Percentiles rank a stretch among this genome's conserved stretches.
phyloP scores from a whole-genome alignment of 2,113 vertebrate species.

The Hemicordylus capensis region DNA sequence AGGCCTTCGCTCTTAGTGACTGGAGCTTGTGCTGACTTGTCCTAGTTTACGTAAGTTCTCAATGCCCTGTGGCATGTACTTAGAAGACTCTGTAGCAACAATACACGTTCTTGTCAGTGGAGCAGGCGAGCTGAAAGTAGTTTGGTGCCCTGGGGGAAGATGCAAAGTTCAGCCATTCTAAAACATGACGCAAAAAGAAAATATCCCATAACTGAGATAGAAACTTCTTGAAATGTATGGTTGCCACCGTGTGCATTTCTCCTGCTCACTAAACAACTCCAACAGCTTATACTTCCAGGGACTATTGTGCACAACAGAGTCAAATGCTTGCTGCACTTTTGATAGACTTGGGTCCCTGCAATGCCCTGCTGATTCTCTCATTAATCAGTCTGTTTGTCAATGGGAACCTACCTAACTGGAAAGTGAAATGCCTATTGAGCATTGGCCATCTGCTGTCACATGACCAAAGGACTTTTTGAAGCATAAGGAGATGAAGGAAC shows the following conservation, averaged over 20 bases:
- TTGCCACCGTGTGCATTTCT: background rate
- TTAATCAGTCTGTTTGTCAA: background rate
- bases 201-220: constrained; percentile 4
- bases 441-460: background rate
- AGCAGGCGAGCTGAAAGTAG: constrained; percentile 7
- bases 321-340: background rate
- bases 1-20: constrained; percentile 18
- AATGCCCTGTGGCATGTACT: background rate
- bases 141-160: rapidly evolving
- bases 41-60: constrained; percentile 10
- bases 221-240: background rate
- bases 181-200: constrained; percentile 32
- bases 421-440: background rate
- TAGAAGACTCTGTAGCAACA: constrained; percentile 20
- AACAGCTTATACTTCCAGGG: background rate
- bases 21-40: constrained; percentile 17
- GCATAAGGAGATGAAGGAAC: background rate
- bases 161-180: constrained; percentile 28
- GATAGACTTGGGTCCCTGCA: background rate
- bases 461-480: background rate
- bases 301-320: background rate
- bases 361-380: background rate
- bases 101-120: background rate
- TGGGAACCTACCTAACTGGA: background rate
- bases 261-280: background rate